Base-by-base conservation (phyloP, 2,797 vertebrate species). In the Tenualosa thibaudeaui region DNA sequence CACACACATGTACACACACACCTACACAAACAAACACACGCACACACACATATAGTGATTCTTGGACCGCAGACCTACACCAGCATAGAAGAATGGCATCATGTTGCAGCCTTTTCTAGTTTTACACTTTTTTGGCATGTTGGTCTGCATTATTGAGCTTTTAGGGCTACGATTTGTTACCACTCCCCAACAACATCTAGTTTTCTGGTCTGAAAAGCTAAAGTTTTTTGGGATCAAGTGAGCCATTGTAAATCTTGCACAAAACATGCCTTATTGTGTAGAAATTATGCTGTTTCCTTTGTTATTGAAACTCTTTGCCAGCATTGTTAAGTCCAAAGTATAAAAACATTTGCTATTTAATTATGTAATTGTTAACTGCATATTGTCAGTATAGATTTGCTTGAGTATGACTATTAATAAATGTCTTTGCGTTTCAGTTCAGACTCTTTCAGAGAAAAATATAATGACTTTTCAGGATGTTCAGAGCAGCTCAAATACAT, bases 291-390 rank as follows among this genome's bases (percentile, higher is more conserved):
- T 75, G 26, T 24, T 71, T 86, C 43, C 81, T 81, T 85, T 51
- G 8, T 85, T 81, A 84, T 43, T 54, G 54, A 85, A 85, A 60
- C 81, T 83, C 71, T 83, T 46, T 86, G 89, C 81, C 83, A 88
- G 85, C 81, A 15, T 40, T 89, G 85, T 88, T 89, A 89, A 90
- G 82, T 92, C 90, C 88, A 90, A 93, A 91, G 88, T 91, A 85
- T 51, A 83, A 84, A 86, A 88, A 86, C 84, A 71, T 40, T 82
- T 88, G 87, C 89, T 94, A 96, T 96, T 95, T 94, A 96, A 95
- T 91, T 92, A 92, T 94, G 91, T 93, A 92, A 91, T 92, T 92
- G 88, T 93, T 93, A 94, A 92, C 92, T 92, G 89, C 87, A 88
- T 93, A 90, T 88, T 93, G 90, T 92, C 91, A 85, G 83, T 92